These are phyloP conservation scores for Globia sparganii DNA, from an alignment of 2,888 invertebrate genomes.

Conservation along the genomic window DNA sequence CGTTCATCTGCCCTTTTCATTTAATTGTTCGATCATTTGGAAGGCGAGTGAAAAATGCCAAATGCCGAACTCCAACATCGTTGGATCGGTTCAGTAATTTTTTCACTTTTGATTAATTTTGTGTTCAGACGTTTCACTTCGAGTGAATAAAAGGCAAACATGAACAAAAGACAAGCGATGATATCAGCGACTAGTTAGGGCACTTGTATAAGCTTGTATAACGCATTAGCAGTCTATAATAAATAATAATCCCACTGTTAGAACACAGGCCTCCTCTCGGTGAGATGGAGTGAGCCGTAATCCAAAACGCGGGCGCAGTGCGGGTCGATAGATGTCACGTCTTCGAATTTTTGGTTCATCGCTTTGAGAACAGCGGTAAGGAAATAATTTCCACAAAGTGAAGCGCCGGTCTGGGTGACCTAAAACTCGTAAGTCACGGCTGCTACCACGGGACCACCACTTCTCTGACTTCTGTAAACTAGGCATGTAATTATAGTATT, in stretches of 20 bases:
- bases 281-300: background rate
- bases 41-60: no score
- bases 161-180: background rate
- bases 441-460: background rate
- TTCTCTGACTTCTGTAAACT: background rate
- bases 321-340: background rate
- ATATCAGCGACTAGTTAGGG: background rate
- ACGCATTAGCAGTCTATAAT: background rate
- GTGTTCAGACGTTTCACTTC: background rate
- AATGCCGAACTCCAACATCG: background rate
- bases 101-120: background rate
- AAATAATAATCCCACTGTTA: background rate
- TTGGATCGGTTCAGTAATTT: background rate
- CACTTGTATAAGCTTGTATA: background rate
- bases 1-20: background rate
- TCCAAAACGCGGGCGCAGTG: background rate
- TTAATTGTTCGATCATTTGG: background rate
- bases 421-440: background rate
- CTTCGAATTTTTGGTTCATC: background rate
- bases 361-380: background rate
- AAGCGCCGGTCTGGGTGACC: background rate
- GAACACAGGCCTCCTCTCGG: background rate
- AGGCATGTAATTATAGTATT: background rate
- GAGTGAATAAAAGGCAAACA: background rate
- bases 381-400: background rate